phyloP scores from a whole-genome alignment of 2,797 vertebrate genomes.

The Chiroxiphia lanceolata region DNA sequence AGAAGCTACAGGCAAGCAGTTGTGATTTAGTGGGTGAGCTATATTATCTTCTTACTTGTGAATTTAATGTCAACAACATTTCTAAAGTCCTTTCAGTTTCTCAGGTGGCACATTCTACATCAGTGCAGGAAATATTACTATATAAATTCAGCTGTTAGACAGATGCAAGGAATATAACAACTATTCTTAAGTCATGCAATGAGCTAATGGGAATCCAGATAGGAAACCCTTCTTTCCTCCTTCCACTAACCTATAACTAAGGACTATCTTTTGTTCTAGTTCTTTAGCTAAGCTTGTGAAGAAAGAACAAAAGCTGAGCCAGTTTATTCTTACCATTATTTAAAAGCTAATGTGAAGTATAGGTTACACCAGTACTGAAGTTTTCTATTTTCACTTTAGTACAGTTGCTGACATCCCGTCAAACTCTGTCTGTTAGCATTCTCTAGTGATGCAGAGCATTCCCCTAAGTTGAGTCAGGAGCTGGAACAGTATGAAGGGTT shows the following conservation, averaged over 20 bases:
- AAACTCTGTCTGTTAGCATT: background rate
- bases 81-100: background rate
- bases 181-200: background rate
- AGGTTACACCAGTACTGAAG: background rate
- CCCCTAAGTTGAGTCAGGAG: background rate
- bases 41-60: background rate
- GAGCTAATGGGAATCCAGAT: background rate
- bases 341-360: background rate
- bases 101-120: background rate
- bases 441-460: background rate
- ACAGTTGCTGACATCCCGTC: background rate
- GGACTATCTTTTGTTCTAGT: background rate
- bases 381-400: background rate
- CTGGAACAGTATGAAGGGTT: background rate
- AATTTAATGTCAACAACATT: background rate
- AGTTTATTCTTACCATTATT: background rate
- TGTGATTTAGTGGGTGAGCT: background rate
- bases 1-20: background rate
- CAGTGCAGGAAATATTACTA: background rate
- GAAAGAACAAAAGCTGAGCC: background rate
- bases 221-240: background rate
- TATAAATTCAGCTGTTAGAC: background rate
- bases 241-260: background rate
- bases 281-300: background rate
- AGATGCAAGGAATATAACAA: background rate